phyloP scores from a whole-genome alignment of 1,140 invertebrate genomes.

The Scaptomyza montana region DNA sequence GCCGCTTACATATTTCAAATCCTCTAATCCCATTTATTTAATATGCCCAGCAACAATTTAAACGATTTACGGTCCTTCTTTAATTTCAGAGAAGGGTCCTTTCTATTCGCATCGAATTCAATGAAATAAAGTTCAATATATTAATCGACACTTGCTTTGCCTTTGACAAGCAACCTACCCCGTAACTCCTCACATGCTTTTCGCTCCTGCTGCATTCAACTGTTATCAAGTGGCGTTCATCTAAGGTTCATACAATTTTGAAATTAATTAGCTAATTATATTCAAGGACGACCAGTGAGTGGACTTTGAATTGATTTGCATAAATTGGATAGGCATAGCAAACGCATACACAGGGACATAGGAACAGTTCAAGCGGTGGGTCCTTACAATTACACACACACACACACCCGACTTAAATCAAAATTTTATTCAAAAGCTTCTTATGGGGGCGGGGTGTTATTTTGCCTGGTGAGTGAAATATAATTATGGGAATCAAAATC shows the following conservation, averaged over 20 bases:
- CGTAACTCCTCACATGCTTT: not conserved
- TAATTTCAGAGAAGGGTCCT: not conserved
- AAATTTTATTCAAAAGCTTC: slow-evolving; percentile 5
- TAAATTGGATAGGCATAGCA: slow-evolving; percentile 7
- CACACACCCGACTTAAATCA: not conserved
- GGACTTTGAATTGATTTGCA: slow-evolving; percentile 60
- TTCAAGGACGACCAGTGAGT: slow-evolving; percentile 36
- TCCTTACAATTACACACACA: slow-evolving; percentile 6
- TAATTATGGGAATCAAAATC: slow-evolving; percentile 15
- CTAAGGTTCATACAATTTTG: slow-evolving; percentile 27
- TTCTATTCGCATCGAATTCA: slow-evolving; percentile 20
- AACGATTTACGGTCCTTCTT: slow-evolving; percentile 68
- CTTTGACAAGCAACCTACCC: slow-evolving; percentile 9
- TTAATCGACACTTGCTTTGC: slow-evolving; percentile 56
- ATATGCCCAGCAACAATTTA: slow-evolving; percentile 73
- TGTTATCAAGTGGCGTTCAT: slow-evolving; percentile 1
- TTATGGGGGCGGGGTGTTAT: no score
- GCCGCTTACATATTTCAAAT: slow-evolving; percentile 68
- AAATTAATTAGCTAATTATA: slow-evolving; percentile 81
- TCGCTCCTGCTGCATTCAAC: not conserved
- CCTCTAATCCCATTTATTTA: slow-evolving; percentile 70
- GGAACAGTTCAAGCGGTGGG: not conserved
- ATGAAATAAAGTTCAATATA: slow-evolving; percentile 79
- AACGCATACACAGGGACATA: not conserved
- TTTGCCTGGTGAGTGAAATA: not conserved